Conservation (phyloP, 2,113 vertebrate species). For the Toxotes jaculatrix region DNA sequence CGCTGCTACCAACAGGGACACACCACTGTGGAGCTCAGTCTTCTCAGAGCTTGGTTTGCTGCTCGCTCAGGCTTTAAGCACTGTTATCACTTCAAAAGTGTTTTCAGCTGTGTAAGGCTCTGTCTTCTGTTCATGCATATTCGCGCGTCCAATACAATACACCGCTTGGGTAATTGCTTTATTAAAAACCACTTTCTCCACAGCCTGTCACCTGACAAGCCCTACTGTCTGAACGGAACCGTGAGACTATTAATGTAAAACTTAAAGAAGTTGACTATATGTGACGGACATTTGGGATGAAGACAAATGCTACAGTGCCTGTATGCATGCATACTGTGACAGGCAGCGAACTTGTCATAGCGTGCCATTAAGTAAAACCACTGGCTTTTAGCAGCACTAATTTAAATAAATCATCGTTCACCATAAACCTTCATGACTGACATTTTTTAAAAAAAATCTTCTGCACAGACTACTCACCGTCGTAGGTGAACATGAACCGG, state of each 20-base stretch:
- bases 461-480: slow-evolving; percentile 74
- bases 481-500: slow-evolving; percentile 55
- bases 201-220: neutral
- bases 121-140: neutral
- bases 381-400: neutral
- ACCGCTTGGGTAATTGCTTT: slow-evolving; percentile 13
- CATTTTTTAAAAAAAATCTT: slow-evolving; percentile 32
- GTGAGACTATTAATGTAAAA: slow-evolving; percentile 22
- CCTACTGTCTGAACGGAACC: neutral
- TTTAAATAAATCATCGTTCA: slow-evolving; percentile 4
- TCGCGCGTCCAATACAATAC: neutral
- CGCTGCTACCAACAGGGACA: neutral
- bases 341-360: slow-evolving; percentile 64
- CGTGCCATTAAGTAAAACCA: slow-evolving; percentile 43
- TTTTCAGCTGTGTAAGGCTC: slow-evolving; percentile 26
- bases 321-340: slow-evolving; percentile 43
- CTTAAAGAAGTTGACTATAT: slow-evolving; percentile 70
- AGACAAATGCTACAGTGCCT: slow-evolving; percentile 17
- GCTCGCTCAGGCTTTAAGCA: neutral
- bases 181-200: slow-evolving; percentile 8
- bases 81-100: slow-evolving; percentile 54
- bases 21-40: neutral
- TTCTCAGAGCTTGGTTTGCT: neutral
- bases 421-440: slow-evolving; percentile 22
- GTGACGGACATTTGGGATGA: neutral